Evolutionary conservation across 2,888 invertebrate species (phyloP), one percentile per base, ranked within the genome.

Genomic region (Drosophila meridiana): DNA sequence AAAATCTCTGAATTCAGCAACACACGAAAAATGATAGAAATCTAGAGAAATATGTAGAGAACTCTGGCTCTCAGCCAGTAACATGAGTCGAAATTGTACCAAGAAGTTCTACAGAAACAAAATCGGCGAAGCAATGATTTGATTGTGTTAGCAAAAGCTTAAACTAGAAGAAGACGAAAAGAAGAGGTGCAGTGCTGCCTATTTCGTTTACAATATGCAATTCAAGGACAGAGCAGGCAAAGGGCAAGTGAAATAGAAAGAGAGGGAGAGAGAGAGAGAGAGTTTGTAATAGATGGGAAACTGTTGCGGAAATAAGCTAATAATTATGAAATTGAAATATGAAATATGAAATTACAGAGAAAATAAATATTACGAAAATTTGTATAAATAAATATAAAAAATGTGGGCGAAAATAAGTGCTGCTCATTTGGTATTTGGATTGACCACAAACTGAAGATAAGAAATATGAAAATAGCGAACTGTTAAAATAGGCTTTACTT

Each of bases 1-100:
- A 64, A 66, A 40, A 60, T 52, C 63, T 57, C 20, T 26, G 60
- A 72, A 56, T 76, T 66, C 57, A 69, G 74, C 79, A 77, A 58
- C 52, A 64, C 63, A 57, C 42, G 64, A 64, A 61, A 74, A 70
- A 55, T 60, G 48, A 14, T 13, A 47, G 34, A 61, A 60, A 60
- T 52, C 8, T 7, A 9, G 38, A 20, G 9, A 30, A 32, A 61
- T 20, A 43, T 20, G 43, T 20, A 2, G 26, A 32, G 6, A 50
- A 20, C 32, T 34, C 32, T 50, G 28, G 38, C 30, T 9, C 3
- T 3, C 9, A 38, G 20, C 13, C 43, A 52, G 70, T 65, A 61
- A 65, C 52, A 47, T 28, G 34, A 69, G 56, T 43, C 45, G 59
- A 45, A 14, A 38, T 14, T 11, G 26, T 1, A 4, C 42, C 43